Conservation (phyloP, 2,797 vertebrate genomes). For the Arrhamphus sclerolepis region DNA sequence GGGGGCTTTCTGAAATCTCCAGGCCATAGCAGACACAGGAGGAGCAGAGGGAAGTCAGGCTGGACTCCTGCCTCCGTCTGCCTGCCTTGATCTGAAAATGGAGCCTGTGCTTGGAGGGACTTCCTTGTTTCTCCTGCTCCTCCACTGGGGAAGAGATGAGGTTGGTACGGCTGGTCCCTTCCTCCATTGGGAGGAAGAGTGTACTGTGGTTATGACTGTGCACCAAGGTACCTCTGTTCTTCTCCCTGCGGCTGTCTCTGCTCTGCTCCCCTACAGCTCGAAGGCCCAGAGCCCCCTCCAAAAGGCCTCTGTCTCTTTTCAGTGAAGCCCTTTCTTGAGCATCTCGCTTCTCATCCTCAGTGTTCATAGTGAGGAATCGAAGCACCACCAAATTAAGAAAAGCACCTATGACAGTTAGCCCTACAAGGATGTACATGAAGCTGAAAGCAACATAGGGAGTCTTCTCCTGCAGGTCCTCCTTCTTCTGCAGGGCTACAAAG, state of each 20-base stretch:
- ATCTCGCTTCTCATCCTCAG: conserved; percentile 86
- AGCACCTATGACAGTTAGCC: conserved; percentile 93
- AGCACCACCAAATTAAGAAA: conserved; percentile 96
- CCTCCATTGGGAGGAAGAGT: conserved; percentile 85
- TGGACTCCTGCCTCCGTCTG: conserved; percentile 62
- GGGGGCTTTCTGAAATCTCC: conserved; percentile 80
- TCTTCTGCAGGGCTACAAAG: conserved; percentile 96
- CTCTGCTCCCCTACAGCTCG: conserved; percentile 37
- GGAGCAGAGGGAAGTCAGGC: conserved; percentile 86
- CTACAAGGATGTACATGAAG: conserved; percentile 97
- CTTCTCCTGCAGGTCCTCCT: conserved; percentile 94
- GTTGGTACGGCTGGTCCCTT: conserved; percentile 89
- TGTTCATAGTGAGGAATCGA: conserved; percentile 94
- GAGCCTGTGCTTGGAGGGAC: conserved; percentile 68
- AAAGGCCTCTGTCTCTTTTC: conserved; percentile 80
- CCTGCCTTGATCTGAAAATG: conserved; percentile 66
- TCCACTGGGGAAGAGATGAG: conserved; percentile 83
- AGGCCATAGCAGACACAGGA: conserved; percentile 87
- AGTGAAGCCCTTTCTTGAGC: conserved; percentile 85
- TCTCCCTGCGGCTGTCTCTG: conserved; percentile 46
- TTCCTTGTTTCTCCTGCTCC: conserved; percentile 62
- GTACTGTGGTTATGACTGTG: conserved; percentile 80
- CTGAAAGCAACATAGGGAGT: conserved; percentile 94
- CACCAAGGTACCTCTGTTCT: conserved; percentile 68
- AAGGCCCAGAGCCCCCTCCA: conserved; percentile 66